Evolutionary conservation across 1,140 invertebrate genomes (phyloP).

Genomic region (Euschistus heros): DNA sequence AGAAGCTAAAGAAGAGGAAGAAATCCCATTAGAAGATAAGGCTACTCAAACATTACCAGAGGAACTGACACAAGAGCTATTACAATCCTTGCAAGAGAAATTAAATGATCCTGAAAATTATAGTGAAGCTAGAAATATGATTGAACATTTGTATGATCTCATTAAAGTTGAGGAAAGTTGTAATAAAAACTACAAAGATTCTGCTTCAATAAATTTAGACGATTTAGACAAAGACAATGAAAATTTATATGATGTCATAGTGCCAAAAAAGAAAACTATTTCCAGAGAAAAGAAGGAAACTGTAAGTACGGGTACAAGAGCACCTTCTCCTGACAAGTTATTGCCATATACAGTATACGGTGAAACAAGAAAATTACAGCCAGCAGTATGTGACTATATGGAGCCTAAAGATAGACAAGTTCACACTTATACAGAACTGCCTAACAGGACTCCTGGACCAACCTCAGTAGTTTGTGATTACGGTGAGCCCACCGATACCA

Average conservation of each 20-base stretch:
- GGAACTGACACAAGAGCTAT: conserved; percentile 59
- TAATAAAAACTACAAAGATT: conserved; percentile 42
- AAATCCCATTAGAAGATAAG: conserved; percentile 43
- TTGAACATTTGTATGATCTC: conserved; percentile 64
- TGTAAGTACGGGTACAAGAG: conserved; percentile 46
- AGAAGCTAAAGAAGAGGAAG: conserved; percentile 30
- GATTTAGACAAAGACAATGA: conserved; percentile 37
- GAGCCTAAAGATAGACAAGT: conserved; percentile 40
- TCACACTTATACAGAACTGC: conserved; percentile 43
- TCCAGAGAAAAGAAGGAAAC: conserved; percentile 25
- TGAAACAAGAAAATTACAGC: conserved; percentile 2
- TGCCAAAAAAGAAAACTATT: conserved; percentile 37
- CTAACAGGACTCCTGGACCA: conserved; percentile 31
- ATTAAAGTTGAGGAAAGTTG: conserved; percentile 62
- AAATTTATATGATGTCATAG: conserved; percentile 52
- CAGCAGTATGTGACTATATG: conserved; percentile 40
- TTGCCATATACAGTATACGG: conserved; percentile 32
- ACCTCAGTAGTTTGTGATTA: conserved; percentile 47
- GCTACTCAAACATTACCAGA: conserved; percentile 60
- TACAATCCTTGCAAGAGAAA: conserved; percentile 54
- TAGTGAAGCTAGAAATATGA: conserved; percentile 61
- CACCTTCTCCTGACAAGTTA: conserved; percentile 50
- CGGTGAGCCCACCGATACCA: conserved; percentile 55
- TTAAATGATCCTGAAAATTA: conserved; percentile 61
- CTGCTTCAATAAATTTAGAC: conserved; percentile 25